Percentiles rank a stretch among this genome's conserved stretches.
These are phyloP conservation scores for Adelphocoris suturalis DNA, from an alignment of 2,888 invertebrate genomes.

Conservation along the genomic window DNA sequence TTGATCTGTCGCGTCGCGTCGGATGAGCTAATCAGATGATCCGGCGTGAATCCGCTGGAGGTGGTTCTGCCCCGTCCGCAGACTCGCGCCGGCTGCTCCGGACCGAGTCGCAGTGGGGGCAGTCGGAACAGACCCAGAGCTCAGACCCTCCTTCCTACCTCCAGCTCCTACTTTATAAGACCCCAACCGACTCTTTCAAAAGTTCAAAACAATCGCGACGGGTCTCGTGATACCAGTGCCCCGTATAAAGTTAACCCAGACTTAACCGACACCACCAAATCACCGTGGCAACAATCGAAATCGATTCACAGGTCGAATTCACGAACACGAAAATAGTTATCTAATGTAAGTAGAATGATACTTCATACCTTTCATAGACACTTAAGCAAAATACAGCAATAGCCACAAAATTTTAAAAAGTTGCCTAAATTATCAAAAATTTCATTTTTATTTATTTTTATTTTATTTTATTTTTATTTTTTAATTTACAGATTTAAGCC, in stretches of 20 bases:
- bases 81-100: neutral
- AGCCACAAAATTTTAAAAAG: too few relatives aligned
- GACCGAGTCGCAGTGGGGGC: slow-evolving; percentile 5
- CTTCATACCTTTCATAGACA: too few relatives aligned
- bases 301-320: too few relatives aligned
- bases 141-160: too few relatives aligned
- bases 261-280: neutral
- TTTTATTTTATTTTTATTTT: too few relatives aligned
- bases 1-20: too few relatives aligned
- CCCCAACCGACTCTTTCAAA: slow-evolving; percentile 27
- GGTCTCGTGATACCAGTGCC: slow-evolving; percentile 8
- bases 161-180: slow-evolving; percentile 9
- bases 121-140: neutral
- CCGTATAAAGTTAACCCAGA: neutral
- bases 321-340: neutral
- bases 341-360: neutral
- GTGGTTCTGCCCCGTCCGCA: neutral
- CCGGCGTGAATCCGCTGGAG: slow-evolving; percentile 31
- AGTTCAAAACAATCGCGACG: slow-evolving; percentile 38
- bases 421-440: too few relatives aligned
- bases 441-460: too few relatives aligned
- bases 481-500: too few relatives aligned
- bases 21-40: neutral
- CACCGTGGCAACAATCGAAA: neutral
- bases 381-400: too few relatives aligned